Conservation (phyloP, 2,797 vertebrate genomes). For the Staurois parvus region DNA sequence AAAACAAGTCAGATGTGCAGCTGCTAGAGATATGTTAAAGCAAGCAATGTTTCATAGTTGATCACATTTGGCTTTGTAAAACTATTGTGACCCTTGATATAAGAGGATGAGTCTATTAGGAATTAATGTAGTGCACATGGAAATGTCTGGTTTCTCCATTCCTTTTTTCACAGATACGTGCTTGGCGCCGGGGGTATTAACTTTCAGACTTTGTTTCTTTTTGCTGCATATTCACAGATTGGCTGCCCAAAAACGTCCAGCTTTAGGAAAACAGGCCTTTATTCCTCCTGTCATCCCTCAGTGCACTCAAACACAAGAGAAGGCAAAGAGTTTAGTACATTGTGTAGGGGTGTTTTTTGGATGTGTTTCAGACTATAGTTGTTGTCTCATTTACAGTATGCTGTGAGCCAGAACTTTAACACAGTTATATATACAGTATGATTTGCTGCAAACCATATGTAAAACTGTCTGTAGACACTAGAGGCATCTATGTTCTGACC, state of each 20-base stretch:
- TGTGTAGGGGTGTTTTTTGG: slow-evolving; percentile 19
- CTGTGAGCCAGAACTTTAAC: background rate
- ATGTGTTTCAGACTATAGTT: slow-evolving; percentile 1
- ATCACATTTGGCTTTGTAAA: slow-evolving; percentile 33
- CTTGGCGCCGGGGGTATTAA: slow-evolving; percentile 75
- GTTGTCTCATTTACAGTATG: background rate
- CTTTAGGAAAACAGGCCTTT: slow-evolving; percentile 69
- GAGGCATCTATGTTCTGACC: background rate
- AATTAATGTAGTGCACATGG: slow-evolving; percentile 66
- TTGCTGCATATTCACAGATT: slow-evolving; percentile 68
- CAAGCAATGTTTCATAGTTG: slow-evolving; percentile 46
- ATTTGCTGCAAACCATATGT: background rate
- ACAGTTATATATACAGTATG: background rate
- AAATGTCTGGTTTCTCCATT: slow-evolving; percentile 68
- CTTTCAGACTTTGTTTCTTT: slow-evolving; percentile 77
- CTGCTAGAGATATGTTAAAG: background rate
- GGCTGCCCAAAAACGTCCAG: slow-evolving; percentile 65
- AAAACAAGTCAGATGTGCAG: background rate
- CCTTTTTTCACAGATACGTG: slow-evolving; percentile 69
- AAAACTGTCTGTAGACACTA: background rate
- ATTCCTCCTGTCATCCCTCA: slow-evolving; percentile 63
- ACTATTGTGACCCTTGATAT: slow-evolving; percentile 61
- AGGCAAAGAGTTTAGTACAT: slow-evolving; percentile 32
- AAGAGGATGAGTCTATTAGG: slow-evolving; percentile 65
- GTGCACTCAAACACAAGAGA: slow-evolving; percentile 61